phyloP scores from a whole-genome alignment of 1,140 invertebrate species.

The Carcinoscorpius rotundicauda region DNA sequence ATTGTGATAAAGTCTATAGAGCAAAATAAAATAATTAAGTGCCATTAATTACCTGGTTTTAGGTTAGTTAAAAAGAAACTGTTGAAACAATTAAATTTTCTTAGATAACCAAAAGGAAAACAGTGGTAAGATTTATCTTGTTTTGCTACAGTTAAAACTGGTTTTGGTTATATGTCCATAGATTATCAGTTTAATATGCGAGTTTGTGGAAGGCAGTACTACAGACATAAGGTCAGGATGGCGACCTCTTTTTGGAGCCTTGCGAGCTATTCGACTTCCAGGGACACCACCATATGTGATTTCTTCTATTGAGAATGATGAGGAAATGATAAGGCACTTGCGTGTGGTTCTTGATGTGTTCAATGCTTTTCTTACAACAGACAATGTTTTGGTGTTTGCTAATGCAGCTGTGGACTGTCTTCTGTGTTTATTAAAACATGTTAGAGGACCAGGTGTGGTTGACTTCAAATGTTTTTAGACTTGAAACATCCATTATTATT shows the following conservation, averaged over 20 bases:
- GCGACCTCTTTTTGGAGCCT: constrained; percentile 78
- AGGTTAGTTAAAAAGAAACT: no score
- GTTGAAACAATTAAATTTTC: no score
- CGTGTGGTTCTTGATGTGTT: constrained; percentile 81
- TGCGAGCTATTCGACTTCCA: constrained; percentile 54
- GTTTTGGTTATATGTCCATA: constrained; percentile 37
- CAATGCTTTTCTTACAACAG: constrained; percentile 77
- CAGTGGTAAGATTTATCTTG: no score
- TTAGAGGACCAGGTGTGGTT: constrained; percentile 41
- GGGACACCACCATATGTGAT: constrained; percentile 4
- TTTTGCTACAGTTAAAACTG: no score
- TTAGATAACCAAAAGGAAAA: no score
- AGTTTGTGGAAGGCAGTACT: constrained; percentile 85
- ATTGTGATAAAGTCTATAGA: no score
- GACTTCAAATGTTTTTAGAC: not conserved
- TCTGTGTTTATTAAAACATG: constrained; percentile 61
- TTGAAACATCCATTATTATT: not conserved
- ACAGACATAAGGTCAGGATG: constrained; percentile 86
- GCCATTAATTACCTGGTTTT: no score
- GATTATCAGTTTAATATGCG: constrained; percentile 88
- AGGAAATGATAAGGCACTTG: constrained; percentile 40
- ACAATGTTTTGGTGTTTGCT: constrained; percentile 82
- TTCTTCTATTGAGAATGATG: constrained; percentile 10
- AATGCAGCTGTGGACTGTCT: constrained; percentile 89
- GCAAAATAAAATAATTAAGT: no score